A percentile compares a stretch with the other conserved stretches of the same genome.
These are phyloP conservation scores for Nezara viridula DNA, from an alignment of 2,888 invertebrate species.

Conservation along the genomic window DNA sequence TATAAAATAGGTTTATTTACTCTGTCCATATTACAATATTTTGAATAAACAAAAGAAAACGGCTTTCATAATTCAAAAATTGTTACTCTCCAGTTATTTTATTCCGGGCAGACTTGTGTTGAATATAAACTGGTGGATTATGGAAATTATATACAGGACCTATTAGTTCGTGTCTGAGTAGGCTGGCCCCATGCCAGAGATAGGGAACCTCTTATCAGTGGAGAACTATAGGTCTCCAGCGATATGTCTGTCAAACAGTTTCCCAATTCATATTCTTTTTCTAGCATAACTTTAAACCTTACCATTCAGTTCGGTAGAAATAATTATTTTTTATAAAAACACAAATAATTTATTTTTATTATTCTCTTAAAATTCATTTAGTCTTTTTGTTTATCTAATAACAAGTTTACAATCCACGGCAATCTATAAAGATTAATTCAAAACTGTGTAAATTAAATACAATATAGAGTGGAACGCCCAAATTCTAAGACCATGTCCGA, in stretches of 20 bases:
- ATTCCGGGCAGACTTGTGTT: neutral
- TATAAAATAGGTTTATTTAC: neutral
- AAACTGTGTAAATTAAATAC: no score
- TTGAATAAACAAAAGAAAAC: slow-evolving; percentile 26
- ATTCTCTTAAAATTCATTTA: no score
- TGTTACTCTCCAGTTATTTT: slow-evolving; percentile 13
- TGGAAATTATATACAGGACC: slow-evolving; percentile 14
- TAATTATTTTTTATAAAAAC: neutral
- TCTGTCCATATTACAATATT: neutral
- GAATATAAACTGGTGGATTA: slow-evolving; percentile 21
- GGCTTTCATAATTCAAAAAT: neutral
- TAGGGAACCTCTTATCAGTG: neutral
- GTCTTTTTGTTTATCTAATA: no score
- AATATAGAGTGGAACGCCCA: no score
- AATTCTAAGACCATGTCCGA: no score
- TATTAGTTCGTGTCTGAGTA: slow-evolving; percentile 30
- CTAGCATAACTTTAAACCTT: neutral
- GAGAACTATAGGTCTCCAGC: neutral
- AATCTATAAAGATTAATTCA: no score
- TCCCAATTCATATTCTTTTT: neutral
- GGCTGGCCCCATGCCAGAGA: neutral
- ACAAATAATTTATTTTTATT: neutral
- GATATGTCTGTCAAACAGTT: neutral
- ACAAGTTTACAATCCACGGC: no score
- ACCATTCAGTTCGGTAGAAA: no score